phyloP scores from a whole-genome alignment of 2,113 vertebrate species.

The Pseudorectes ferrugineus region DNA sequence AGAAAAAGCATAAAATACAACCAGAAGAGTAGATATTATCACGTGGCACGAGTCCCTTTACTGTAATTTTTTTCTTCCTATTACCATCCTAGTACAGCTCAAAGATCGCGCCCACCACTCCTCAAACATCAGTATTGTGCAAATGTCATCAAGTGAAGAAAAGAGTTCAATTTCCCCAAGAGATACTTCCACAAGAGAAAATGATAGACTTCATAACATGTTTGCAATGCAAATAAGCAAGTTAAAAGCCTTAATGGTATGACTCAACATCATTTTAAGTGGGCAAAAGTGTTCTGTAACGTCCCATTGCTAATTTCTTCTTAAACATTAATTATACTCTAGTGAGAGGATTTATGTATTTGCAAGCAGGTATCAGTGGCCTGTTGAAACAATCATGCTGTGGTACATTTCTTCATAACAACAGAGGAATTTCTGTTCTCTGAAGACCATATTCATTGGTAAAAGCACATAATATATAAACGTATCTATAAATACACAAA shows the following conservation, averaged over 20 bases:
- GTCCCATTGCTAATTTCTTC: slow-evolving; percentile 9
- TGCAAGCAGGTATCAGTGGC: background rate
- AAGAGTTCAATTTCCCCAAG: slow-evolving; percentile 5
- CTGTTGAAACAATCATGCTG: background rate
- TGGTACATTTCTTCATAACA: background rate
- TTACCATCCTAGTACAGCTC: background rate
- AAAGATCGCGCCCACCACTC: background rate
- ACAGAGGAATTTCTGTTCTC: background rate
- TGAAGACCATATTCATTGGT: background rate
- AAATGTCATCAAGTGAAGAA: slow-evolving; percentile 3
- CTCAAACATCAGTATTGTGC: background rate
- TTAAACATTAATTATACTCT: background rate
- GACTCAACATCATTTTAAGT: slow-evolving; percentile 38
- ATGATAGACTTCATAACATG: slow-evolving; percentile 19
- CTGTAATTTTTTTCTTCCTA: background rate
- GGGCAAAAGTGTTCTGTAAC: slow-evolving; percentile 16
- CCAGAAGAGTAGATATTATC: background rate
- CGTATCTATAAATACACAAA: rapidly evolving
- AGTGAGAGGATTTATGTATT: background rate
- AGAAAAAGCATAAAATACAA: background rate
- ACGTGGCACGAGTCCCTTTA: background rate
- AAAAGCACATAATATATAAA: rapidly evolving
- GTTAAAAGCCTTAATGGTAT: slow-evolving; percentile 40
- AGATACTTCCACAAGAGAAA: slow-evolving; percentile 30
- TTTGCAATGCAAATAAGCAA: slow-evolving; percentile 37